A percentile compares a stretch with the other conserved stretches of the same genome.
Conservation (phyloP, 1,140 invertebrate genomes). For the Acromyrmex echinatior region DNA sequence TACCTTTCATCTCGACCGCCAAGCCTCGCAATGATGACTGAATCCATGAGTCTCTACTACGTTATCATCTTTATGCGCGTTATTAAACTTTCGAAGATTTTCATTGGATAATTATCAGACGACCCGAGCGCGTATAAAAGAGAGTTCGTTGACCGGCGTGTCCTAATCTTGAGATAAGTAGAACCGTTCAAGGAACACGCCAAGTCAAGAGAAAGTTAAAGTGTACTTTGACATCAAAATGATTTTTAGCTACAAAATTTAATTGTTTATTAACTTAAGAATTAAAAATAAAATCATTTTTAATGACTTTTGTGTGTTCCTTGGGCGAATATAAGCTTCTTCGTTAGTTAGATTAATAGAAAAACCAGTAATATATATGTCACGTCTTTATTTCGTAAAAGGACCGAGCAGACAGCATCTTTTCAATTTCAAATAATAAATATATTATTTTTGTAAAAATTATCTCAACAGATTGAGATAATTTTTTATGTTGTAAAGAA, state of each 20-base stretch:
- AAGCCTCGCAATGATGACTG: background rate
- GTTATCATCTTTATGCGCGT: conserved; percentile 24
- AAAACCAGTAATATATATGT: conserved; percentile 22
- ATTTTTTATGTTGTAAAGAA: too few relatives aligned
- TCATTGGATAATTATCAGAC: conserved; percentile 33
- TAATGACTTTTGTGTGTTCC: too few relatives aligned
- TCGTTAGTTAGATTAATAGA: conserved; percentile 59
- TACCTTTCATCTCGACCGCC: conserved; percentile 39
- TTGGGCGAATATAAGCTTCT: conserved; percentile 55
- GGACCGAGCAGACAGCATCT: conserved; percentile 17
- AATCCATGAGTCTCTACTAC: conserved; percentile 26
- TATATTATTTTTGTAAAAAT: background rate
- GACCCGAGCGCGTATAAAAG: conserved; percentile 26
- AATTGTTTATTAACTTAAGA: too few relatives aligned
- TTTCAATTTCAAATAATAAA: conserved; percentile 33
- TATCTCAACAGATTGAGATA: too few relatives aligned
- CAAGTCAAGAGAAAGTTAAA: too few relatives aligned
- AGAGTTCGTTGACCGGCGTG: conserved; percentile 62
- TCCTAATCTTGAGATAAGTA: conserved; percentile 59
- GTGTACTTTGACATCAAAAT: too few relatives aligned
- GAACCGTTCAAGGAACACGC: background rate
- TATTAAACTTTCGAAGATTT: conserved; percentile 39
- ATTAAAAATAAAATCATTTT: too few relatives aligned
- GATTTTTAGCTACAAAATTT: too few relatives aligned
- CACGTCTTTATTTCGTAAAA: conserved; percentile 17